phyloP scores from a whole-genome alignment of 2,888 invertebrate genomes.

The Lacanobia oleracea region DNA sequence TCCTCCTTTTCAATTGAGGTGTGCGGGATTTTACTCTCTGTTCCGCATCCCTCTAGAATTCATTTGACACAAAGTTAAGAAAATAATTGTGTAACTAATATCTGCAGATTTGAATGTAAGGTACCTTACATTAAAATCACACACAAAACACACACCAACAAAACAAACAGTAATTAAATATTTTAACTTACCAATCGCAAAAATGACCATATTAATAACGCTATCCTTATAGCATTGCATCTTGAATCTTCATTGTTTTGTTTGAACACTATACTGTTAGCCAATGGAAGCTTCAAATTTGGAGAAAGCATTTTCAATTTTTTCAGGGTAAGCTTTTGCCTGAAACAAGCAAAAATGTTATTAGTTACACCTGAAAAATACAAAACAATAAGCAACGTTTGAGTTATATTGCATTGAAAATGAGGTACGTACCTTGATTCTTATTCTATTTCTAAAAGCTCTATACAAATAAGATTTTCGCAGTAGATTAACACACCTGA shows the following conservation, averaged over 20 bases:
- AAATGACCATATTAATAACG: slow-evolving; percentile 8
- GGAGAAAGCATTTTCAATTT: slow-evolving; percentile 13
- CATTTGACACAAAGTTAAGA: no score
- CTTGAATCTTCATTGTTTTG: neutral
- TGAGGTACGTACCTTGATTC: no score
- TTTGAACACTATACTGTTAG: neutral
- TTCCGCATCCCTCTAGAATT: no score
- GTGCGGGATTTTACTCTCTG: no score
- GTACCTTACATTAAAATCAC: no score
- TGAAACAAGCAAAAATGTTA: neutral
- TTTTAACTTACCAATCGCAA: slow-evolving; percentile 23
- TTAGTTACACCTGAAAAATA: neutral
- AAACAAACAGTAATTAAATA: no score
- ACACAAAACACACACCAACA: no score
- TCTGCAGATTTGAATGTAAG: no score
- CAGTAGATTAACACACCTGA: neutral
- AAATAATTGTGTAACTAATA: no score
- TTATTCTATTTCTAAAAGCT: neutral
- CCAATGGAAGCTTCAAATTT: slow-evolving; percentile 1
- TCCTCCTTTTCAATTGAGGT: no score
- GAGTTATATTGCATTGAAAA: neutral
- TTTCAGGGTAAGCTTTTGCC: neutral
- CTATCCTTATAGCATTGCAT: neutral
- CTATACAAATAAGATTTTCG: no score
- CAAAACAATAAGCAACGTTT: no score